Evolutionary conservation across 2,888 invertebrate species (phyloP), one percentile per base, ranked within the genome.

Genomic region (Litoditis marina): DNA sequence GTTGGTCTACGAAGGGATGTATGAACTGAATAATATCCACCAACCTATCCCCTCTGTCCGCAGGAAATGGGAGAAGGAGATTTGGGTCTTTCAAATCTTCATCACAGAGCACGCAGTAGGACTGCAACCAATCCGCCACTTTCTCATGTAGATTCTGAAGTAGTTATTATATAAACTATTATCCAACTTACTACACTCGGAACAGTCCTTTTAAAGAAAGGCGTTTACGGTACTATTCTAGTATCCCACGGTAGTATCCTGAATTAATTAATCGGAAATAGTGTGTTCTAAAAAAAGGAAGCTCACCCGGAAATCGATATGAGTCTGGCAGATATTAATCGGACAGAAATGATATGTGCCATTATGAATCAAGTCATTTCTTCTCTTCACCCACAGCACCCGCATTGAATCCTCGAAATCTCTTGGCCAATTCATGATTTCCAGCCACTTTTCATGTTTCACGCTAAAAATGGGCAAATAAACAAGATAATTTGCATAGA

Each of bases 361-460:
- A 30, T 47, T 46, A 2, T 27, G 1, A 6, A 47, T 11, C 7
- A 42, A 36, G 50, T 69, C 68, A 1, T 65, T 70, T 42, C 60
- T 61, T 31, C 72, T 28, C 36, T 68, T 69, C 31, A 55, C 57
- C 72, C 72, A 72, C 28, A 72, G 50, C 22, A 65, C 66, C 30
- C 61, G 65, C 66, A 72, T 68, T 3, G 68, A 68, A 16, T 68
- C 69, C 22, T 72, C 69, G 22, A 69, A 67, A 16, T 69, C 69
- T 19, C 39, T 54, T 2, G 68, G 68, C 68, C 68, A 72, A 46
- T 68, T 64, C 69, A 72, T 69, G 11, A 69, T 65, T 63, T 72
- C 69, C 2, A 72, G 51, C 72, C 72, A 72, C 57, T 69, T 72
- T 39, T 61, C 60, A 42, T 72, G 72, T 16, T 69, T 67, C 30